These are phyloP conservation scores for Danaus plexippus DNA, from an alignment of 1,140 invertebrate species.

Conservation along the genomic window DNA sequence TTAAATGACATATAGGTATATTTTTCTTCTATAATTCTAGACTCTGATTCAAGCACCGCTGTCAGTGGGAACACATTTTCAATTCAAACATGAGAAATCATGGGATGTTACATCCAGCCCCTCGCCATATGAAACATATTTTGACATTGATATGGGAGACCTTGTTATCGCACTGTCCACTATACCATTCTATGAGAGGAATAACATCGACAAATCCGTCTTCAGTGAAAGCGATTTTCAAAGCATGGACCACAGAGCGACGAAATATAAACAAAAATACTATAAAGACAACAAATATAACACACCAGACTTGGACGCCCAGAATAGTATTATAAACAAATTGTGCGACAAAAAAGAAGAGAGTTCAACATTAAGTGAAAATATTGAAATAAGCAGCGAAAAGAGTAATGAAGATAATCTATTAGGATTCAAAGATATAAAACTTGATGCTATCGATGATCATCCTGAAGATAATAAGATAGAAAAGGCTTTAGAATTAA, in stretches of 20 bases:
- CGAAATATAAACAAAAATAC: conserved; percentile 61
- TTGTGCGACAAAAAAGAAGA: conserved; percentile 14
- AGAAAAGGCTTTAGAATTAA: conserved; percentile 17
- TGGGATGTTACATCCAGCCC: conserved; percentile 53
- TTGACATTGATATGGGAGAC: conserved; percentile 59
- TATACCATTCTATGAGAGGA: conserved; percentile 64
- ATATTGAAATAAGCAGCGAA: not conserved
- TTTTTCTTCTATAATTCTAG: conserved; percentile 27
- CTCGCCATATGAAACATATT: conserved; percentile 60
- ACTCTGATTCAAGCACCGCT: conserved; percentile 54
- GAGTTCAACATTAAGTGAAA: conserved; percentile 3
- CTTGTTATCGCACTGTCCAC: conserved; percentile 45
- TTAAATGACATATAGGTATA: too few species aligned
- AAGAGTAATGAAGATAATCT: conserved; percentile 11
- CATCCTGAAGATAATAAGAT: too few species aligned
- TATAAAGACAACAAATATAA: conserved; percentile 53
- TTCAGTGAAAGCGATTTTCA: conserved; percentile 53
- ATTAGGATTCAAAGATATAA: too few species aligned
- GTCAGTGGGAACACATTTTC: conserved; percentile 64
- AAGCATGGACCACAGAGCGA: conserved; percentile 57
- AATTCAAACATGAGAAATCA: conserved; percentile 70
- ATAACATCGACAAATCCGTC: conserved; percentile 38
- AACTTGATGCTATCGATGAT: too few species aligned
- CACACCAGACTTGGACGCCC: conserved; percentile 46
- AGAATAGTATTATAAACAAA: conserved; percentile 38